These are phyloP conservation scores for Heloderma charlesbogerti DNA, from an alignment of 2,113 vertebrate genomes.

Conservation along the genomic window DNA sequence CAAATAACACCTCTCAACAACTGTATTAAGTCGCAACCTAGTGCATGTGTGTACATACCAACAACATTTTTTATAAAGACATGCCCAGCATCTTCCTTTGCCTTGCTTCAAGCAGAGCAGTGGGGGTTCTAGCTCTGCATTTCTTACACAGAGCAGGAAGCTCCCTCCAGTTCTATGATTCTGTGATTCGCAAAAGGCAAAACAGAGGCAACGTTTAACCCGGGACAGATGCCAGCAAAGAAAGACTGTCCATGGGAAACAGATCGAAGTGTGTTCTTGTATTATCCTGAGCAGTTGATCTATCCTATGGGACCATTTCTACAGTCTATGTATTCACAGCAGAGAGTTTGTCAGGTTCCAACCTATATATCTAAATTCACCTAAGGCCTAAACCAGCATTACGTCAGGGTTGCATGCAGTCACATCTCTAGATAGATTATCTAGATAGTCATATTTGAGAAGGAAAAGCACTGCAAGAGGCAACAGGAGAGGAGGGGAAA, in stretches of 20 bases:
- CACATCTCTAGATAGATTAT: conserved; percentile 38
- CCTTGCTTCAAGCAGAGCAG: neutral
- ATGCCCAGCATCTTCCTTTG: neutral
- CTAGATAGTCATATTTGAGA: conserved; percentile 30
- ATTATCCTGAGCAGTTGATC: neutral
- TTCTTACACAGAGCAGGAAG: neutral
- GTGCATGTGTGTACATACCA: neutral
- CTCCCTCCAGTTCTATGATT: neutral
- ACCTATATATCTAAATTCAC: conserved; percentile 53
- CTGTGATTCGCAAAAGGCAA: neutral
- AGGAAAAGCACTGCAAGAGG: neutral
- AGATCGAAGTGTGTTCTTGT: neutral
- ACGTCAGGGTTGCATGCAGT: conserved; percentile 22
- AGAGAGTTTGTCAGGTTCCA: conserved; percentile 44
- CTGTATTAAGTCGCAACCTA: neutral
- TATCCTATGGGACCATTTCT: conserved; percentile 27
- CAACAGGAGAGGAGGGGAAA: neutral
- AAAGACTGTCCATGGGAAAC: neutral
- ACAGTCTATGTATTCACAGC: conserved; percentile 45
- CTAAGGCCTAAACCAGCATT: conserved; percentile 30
- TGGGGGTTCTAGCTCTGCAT: neutral
- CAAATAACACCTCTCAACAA: neutral
- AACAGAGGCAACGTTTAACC: neutral
- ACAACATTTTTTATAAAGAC: neutral
- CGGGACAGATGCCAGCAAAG: neutral